Conservation (phyloP, 2,888 invertebrate species). For the Agrochola circellaris region DNA sequence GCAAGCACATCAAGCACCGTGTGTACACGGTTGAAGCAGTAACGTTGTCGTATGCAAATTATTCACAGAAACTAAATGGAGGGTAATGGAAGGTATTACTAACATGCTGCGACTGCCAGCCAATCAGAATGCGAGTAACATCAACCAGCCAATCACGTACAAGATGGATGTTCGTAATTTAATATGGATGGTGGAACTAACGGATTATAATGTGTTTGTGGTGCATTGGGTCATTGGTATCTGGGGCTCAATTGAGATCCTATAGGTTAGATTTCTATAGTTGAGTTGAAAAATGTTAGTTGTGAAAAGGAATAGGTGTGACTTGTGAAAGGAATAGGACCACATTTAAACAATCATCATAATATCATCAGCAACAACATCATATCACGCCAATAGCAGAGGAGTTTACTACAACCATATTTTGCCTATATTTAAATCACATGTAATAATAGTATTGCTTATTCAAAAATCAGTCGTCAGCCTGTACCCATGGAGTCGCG, state of each 20-base stretch:
- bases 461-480: neutral
- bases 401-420: neutral
- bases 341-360: neutral
- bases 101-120: conserved; percentile 44
- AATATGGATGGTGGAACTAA: conserved; percentile 34
- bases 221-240: neutral
- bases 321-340: too few species aligned
- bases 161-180: conserved; percentile 52
- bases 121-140: conserved; percentile 57
- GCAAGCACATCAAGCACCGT: conserved; percentile 66
- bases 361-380: neutral
- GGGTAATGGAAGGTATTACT: conserved; percentile 69
- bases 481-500: too few species aligned
- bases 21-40: conserved; percentile 64
- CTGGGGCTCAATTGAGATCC: neutral
- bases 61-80: conserved; percentile 72
- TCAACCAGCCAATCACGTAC: conserved; percentile 53
- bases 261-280: neutral
- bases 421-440: neutral
- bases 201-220: conserved; percentile 45
- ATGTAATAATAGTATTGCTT: too few species aligned
- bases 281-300: too few species aligned
- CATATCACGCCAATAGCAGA: neutral
- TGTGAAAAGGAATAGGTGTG: too few species aligned
- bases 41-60: conserved; percentile 75